A percentile compares a stretch with the other conserved stretches of the same genome.
Evolutionary conservation across 2,888 invertebrate genomes (phyloP).

Genomic region (Eupelmus urozonus): DNA sequence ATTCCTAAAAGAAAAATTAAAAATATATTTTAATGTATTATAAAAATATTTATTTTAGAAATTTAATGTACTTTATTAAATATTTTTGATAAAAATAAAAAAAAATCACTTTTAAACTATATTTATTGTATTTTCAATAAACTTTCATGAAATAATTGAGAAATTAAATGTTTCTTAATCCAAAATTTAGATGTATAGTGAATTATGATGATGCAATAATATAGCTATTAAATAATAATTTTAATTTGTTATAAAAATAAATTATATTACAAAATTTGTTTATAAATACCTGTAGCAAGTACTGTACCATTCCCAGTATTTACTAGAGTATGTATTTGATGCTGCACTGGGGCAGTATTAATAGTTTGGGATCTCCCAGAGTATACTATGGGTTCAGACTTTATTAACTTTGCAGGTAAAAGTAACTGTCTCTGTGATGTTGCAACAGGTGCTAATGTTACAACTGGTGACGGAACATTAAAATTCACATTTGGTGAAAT

Average conservation of each 20-base stretch:
- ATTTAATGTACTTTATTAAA: not conserved
- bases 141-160: too few species aligned
- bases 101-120: too few species aligned
- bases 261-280: slow-evolving; percentile 4
- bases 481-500: slow-evolving; percentile 73
- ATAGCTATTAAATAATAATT: slow-evolving; percentile 14
- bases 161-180: too few species aligned
- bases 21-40: slow-evolving; percentile 19
- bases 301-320: slow-evolving; percentile 83
- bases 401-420: slow-evolving; percentile 74
- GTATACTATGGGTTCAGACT: slow-evolving; percentile 74
- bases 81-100: too few species aligned
- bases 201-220: too few species aligned
- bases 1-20: slow-evolving; percentile 78
- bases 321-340: slow-evolving; percentile 82
- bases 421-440: slow-evolving; percentile 72
- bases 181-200: not conserved
- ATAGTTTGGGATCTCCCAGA: slow-evolving; percentile 70
- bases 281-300: slow-evolving; percentile 80
- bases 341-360: slow-evolving; percentile 71
- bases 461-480: slow-evolving; percentile 74
- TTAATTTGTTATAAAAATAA: too few species aligned
- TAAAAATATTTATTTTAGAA: slow-evolving; percentile 11
- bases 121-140: too few species aligned
- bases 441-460: slow-evolving; percentile 72